Base-by-base conservation (phyloP, 2,797 vertebrate species). In the Hydrolagus colliei region DNA sequence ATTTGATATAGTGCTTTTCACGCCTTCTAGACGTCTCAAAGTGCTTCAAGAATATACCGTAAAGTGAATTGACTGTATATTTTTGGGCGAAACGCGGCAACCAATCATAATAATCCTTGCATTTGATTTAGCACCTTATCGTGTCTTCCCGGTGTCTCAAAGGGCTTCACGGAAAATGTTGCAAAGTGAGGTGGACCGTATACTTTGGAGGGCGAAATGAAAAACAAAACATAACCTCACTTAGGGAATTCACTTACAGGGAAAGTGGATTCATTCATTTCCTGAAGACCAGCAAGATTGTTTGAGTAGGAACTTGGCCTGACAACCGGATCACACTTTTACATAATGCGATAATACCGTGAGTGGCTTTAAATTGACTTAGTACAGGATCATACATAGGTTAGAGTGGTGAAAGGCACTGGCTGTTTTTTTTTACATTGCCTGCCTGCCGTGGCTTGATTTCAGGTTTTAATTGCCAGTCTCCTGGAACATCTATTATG, bases 401-500 rank as follows among this genome's bases (percentile, higher is more conserved):
- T 67, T 82, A 67, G 63, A 68, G 63, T 35, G 78, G 61, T 82
- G 78, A 82, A 20, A 67, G 27, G 78, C 2, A 2, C 13, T 9
- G 27, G 77, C 22, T 63, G 61, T 61, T 27, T 79, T 65, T 78
- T 78, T 79, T 20, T 18, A 18, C 32, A 82, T 32, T 41, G 77
- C 13, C 75, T 79, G 77, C 0, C 18, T 82, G 32, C 62, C 35
- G n/a, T 82, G 14, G 27, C 8, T 67, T 35, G 22, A 35, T 35
- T 68, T 67, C 63, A 62, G 78, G 63, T 32, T 35, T 82, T 82
- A 67, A 68, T 82, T 32, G 62, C 14, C 78, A 82, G 78, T 13
- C 78, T 65, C 78, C 18, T 8, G 9, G 63, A 82, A 68, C 63
- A 82, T 82, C 78, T 82, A 82, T 82, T 82, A 35, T 82, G 32